phyloP scores from a whole-genome alignment of 92 coral and sea anemone species.

The Zoanthus sociatus region DNA sequence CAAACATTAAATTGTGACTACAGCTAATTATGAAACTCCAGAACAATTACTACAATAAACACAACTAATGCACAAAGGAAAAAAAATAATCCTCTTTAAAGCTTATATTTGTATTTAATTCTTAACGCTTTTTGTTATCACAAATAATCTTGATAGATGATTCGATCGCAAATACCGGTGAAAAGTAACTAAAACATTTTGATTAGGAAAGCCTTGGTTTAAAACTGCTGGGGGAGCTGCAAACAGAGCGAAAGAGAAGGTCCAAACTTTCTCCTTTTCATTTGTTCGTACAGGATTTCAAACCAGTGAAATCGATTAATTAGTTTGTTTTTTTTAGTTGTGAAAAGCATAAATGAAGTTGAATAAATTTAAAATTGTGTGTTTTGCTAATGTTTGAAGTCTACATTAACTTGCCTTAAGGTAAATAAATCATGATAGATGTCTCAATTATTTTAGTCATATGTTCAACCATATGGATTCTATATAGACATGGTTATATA shows the following conservation, averaged over 20 bases:
- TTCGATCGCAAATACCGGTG: not conserved
- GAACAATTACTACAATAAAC: no score
- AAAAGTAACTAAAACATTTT: not conserved
- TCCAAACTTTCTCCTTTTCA: not conserved
- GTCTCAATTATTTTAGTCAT: slow-evolving; percentile 38
- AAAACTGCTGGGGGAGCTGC: not conserved
- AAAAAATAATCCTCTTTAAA: no score
- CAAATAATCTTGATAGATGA: no score
- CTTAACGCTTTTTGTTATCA: no score
- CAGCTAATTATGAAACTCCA: no score
- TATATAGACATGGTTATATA: slow-evolving; percentile 31
- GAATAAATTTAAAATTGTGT: not conserved
- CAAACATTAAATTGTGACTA: no score
- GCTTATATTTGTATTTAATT: no score
- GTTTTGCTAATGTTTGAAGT: slow-evolving; percentile 4
- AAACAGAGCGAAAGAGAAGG: slow-evolving; percentile 23
- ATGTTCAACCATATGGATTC: slow-evolving; percentile 37
- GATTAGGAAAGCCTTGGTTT: slow-evolving; percentile 13
- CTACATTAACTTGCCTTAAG: slow-evolving; percentile 13
- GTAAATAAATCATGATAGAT: slow-evolving; percentile 24
- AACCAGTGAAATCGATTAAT: not conserved
- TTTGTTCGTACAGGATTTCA: not conserved
- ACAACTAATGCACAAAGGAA: no score
- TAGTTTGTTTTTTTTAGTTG: not conserved
- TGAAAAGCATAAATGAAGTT: not conserved